Evolutionary conservation across 1,140 invertebrate genomes (phyloP).

Genomic region (Plutomurus gul): DNA sequence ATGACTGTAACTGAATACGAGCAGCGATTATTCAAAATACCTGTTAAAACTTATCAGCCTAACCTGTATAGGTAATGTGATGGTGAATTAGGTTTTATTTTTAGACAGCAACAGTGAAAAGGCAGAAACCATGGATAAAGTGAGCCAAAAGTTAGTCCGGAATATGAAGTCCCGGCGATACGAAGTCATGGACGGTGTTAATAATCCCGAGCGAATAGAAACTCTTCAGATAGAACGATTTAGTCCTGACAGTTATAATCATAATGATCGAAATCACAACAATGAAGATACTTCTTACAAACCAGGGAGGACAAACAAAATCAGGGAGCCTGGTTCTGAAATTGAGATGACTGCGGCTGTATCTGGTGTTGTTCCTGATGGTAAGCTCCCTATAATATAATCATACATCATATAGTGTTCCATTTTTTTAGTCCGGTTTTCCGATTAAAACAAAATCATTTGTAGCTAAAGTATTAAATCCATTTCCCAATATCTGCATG

Average conservation of each 20-base stretch:
- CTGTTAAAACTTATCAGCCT: too few species aligned
- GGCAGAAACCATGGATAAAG: constrained; percentile 43
- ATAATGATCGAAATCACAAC: constrained; percentile 22
- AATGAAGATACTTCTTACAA: background rate
- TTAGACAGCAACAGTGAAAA: background rate
- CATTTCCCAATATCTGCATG: too few species aligned
- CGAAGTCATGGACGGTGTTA: constrained; percentile 52
- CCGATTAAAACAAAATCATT: too few species aligned
- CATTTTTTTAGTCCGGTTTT: too few species aligned
- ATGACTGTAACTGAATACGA: too few species aligned
- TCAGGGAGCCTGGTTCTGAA: constrained; percentile 49
- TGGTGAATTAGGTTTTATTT: background rate
- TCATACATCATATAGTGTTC: background rate
- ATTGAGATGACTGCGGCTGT: constrained; percentile 55
- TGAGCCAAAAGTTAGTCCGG: constrained; percentile 49
- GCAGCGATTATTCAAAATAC: too few species aligned
- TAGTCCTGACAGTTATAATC: constrained; percentile 34
- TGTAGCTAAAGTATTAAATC: too few species aligned
- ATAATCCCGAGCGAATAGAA: constrained; percentile 41
- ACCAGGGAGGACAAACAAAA: constrained; percentile 20
- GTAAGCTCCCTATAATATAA: constrained; percentile 38
- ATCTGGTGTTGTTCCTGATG: constrained; percentile 55
- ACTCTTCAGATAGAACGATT: constrained; percentile 46
- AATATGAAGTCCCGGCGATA: constrained; percentile 50
- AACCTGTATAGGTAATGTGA: background rate